Percentiles rank a stretch among this genome's conserved stretches.
phyloP scores from a whole-genome alignment of 2,888 invertebrate genomes.

The Parelbella ahira region DNA sequence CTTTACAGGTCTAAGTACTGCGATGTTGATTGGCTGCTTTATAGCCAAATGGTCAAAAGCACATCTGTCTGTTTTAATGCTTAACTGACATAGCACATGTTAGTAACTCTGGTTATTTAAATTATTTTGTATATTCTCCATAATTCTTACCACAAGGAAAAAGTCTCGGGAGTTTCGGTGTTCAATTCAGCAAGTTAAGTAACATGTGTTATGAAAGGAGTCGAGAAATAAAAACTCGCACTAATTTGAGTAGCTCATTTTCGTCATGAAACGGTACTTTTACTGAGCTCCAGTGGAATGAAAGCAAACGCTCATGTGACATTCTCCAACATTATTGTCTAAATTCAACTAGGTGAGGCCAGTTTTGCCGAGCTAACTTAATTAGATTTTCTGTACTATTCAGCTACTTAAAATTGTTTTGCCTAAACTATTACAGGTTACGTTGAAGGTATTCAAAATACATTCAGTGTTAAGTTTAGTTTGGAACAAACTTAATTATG shows the following conservation, averaged over 20 bases:
- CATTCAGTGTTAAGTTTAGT: no score
- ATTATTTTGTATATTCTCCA: no score
- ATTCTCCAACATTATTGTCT: slow-evolving; percentile 32
- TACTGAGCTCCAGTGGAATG: slow-evolving; percentile 22
- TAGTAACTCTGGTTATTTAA: no score
- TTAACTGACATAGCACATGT: no score
- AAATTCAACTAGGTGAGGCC: slow-evolving; percentile 35
- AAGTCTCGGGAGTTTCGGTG: slow-evolving; percentile 5
- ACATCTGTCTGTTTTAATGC: no score
- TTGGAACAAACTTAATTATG: no score
- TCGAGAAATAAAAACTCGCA: slow-evolving; percentile 15
- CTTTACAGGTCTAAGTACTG: no score
- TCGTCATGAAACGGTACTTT: slow-evolving; percentile 21
- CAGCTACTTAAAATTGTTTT: slow-evolving; percentile 48
- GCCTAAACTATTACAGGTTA: slow-evolving; percentile 45
- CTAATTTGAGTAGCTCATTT: slow-evolving; percentile 18
- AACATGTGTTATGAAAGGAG: slow-evolving; percentile 9
- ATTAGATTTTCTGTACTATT: slow-evolving; percentile 56
- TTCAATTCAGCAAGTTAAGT: slow-evolving; percentile 11
- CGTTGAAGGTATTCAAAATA: no score
- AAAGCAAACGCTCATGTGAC: slow-evolving; percentile 31
- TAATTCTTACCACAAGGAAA: no score
- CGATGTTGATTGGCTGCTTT: no score
- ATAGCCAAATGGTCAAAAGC: no score
- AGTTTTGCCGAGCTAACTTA: slow-evolving; percentile 58